Evolutionary conservation across 2,888 invertebrate genomes (phyloP), one percentile per base, ranked within the genome.

Genomic region (Oasisia sp.): DNA sequence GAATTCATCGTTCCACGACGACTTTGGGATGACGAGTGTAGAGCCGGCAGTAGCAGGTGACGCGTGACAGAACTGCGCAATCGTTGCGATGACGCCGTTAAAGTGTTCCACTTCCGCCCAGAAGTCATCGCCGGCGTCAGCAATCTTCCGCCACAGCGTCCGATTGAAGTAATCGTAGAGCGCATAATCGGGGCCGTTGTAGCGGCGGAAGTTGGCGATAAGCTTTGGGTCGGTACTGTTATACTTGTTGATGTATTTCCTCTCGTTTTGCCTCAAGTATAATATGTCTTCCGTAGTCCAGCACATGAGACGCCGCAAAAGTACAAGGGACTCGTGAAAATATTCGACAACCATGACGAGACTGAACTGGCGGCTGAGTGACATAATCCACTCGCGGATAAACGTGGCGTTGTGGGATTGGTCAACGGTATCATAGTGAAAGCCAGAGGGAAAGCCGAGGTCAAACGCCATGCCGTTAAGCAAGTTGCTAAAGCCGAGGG

Each of bases 251-350:
- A 32, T 32, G 38, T 91, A 91, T 44, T 91, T 50, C 44, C 91
- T 91, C 93, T 93, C 93, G 92, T 95, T 95, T 32, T 94, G 93
- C 27, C 93, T 94, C 9, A 12, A 93, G 92, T 95, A 95, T 0
- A 96, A 44, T 32, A 96, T 95, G 93, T 96, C 96, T 91, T 95
- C 94, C 0, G 95, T 94, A 7, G 92, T 94, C 96, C 96, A 96
- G 93, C 96, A 96, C 95, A 96, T 95, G n/a, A 94, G 91, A 32
- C 95, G 93, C 92, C 94, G 95, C 50, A 96, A 94, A 32, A 96
- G 93, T 50, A 96, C 94, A 89, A 96, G 92, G 0, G 96, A 96
- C 92, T 96, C 96, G 32, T 94, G 93, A 91, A 96, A 95, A 92
- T 95, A 95, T 91, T 96, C 96, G 27, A 95, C 94, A 1, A 96